Percentiles rank a stretch among this genome's conserved stretches.
Conservation (phyloP, 1,140 invertebrate species). For the Mycetomoellerius zeteki region DNA sequence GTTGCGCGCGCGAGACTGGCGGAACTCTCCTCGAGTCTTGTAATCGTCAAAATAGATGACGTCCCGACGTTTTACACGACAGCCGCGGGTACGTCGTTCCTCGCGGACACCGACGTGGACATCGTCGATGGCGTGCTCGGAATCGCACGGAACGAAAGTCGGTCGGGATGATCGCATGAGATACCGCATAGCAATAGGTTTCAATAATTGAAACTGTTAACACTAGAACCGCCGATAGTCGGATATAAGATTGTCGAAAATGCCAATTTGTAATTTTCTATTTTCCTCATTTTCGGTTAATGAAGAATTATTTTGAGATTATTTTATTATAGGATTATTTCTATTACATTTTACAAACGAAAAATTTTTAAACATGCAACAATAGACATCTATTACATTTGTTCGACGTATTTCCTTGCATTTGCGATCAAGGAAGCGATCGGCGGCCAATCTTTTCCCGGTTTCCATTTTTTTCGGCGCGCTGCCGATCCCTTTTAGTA, state of each 20-base stretch:
- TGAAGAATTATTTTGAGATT: no score
- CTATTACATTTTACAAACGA: neutral
- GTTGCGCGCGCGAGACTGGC: constrained; percentile 40
- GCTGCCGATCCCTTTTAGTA: constrained; percentile 31
- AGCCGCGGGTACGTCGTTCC: constrained; percentile 56
- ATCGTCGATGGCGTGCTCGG: constrained; percentile 39
- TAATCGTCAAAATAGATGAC: constrained; percentile 76
- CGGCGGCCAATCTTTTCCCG: constrained; percentile 27
- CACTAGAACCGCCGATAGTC: no score
- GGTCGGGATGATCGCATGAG: constrained; percentile 38
- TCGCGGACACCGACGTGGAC: constrained; percentile 35
- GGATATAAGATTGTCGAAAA: no score
- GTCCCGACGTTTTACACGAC: constrained; percentile 75
- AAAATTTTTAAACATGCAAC: neutral
- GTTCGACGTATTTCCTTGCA: neutral
- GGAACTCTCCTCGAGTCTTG: constrained; percentile 64
- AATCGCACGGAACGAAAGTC: constrained; percentile 44
- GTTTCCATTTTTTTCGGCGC: constrained; percentile 28
- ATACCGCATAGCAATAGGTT: neutral
- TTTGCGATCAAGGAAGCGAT: constrained; percentile 13
- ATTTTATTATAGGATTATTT: no score
- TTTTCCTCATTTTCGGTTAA: no score
- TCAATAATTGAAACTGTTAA: neutral
- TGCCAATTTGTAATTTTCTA: no score
- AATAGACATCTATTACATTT: neutral